phyloP scores from a whole-genome alignment of 2,888 invertebrate genomes.

The Andrena bucephala region DNA sequence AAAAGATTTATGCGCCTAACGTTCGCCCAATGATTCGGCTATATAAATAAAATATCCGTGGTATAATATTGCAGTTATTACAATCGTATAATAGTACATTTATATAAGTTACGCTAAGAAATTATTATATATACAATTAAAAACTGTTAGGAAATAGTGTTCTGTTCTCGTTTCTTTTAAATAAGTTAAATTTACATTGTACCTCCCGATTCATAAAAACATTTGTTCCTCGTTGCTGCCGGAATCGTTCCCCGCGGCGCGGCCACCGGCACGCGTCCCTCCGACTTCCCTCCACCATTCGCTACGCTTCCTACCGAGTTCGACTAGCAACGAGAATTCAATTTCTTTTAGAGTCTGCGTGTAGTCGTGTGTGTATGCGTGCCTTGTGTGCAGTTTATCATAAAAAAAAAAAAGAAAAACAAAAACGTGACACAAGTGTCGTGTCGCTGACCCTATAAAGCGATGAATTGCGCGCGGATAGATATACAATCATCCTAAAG shows the following conservation, averaged over 20 bases:
- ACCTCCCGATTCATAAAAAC: constrained; percentile 72
- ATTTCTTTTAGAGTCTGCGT: constrained; percentile 46
- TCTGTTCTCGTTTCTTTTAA: constrained; percentile 71
- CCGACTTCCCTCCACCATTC: background rate
- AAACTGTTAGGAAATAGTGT: constrained; percentile 80
- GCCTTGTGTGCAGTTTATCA: constrained; percentile 54
- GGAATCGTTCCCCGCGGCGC: constrained; percentile 24
- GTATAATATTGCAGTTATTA: constrained; percentile 75
- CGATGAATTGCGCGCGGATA: constrained; percentile 67
- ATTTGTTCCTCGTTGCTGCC: constrained; percentile 69
- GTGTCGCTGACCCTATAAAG: constrained; percentile 66
- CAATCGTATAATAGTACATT: constrained; percentile 79
- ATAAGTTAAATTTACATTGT: constrained; percentile 83
- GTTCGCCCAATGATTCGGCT: constrained; percentile 61
- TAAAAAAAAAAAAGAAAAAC: constrained; percentile 8
- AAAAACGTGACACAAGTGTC: constrained; percentile 51
- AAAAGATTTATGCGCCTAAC: constrained; percentile 58
- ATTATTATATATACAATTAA: constrained; percentile 84
- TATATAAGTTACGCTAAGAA: constrained; percentile 81
- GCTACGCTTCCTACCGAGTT: background rate
- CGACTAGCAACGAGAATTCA: constrained; percentile 61
- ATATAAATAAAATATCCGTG: constrained; percentile 78
- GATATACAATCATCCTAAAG: constrained; percentile 68
- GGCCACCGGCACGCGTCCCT: background rate
- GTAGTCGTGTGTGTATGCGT: constrained; percentile 16